These are phyloP conservation scores for Silurus lanzhouensis DNA, from an alignment of 2,797 vertebrate species.

Conservation along the genomic window DNA sequence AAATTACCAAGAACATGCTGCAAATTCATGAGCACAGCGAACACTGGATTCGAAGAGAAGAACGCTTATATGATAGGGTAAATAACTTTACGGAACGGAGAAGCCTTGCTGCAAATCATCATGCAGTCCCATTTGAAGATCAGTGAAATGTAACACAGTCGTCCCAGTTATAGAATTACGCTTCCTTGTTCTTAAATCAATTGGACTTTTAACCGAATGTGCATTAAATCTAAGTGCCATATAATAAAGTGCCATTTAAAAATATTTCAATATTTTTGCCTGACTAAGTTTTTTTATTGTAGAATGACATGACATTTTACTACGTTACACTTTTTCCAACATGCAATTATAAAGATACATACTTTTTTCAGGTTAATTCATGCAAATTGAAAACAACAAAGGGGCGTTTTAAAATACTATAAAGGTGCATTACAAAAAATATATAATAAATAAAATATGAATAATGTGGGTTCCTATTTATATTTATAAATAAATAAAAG, in stretches of 20 bases:
- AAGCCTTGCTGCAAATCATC: not conserved
- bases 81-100: not conserved
- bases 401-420: not conserved
- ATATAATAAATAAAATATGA: too few species aligned
- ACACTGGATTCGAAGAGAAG: not conserved
- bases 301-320: not conserved
- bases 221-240: not conserved
- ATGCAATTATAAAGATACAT: not conserved
- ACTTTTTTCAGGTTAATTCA: not conserved
- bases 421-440: too few species aligned
- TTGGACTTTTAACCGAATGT: not conserved
- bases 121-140: not conserved
- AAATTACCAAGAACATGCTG: not conserved
- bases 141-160: not conserved
- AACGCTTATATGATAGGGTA: too few species aligned
- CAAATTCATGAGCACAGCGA: not conserved
- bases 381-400: not conserved
- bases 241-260: not conserved
- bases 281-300: not conserved
- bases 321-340: not conserved
- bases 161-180: not conserved
- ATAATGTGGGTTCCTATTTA: too few species aligned
- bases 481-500: too few species aligned
- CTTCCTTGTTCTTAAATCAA: not conserved
- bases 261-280: not conserved